Evolutionary conservation across 2,113 vertebrate species (phyloP), one percentile per base, ranked within the genome.

Genomic region (Halichoerus grypus): DNA sequence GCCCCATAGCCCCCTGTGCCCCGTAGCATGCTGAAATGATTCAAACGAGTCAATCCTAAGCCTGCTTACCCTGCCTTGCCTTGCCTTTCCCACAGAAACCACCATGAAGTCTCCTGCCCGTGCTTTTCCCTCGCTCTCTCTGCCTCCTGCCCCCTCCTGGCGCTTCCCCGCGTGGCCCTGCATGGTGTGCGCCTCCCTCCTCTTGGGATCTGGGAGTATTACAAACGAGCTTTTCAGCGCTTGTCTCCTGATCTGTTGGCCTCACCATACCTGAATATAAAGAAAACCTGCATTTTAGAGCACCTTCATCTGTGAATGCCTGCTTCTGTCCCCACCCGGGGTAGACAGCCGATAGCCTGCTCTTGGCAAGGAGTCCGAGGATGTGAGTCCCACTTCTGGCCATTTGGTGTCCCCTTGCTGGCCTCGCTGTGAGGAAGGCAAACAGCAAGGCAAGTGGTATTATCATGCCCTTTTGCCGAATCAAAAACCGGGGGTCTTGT

Each of bases 391-490:
- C 14, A 16, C 12, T 14, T 53, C 28, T 67, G 18, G 36, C 63
- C 49, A 19, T 15, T 16, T 10, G 3, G 24, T 19, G 55, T 26
- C 36, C n/a, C 16, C 69, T 36, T 26, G 10, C 24, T 19, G 16
- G 65, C 67, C 39, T 92, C n/a, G 15, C 59, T 28, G 36, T 16
- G 67, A 26, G 77, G 39, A 71, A 49, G 59, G 18, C 19, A n/a
- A 55, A 11, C 67, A 18, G 15, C 2, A 7, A 18, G 65, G 19
- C 53, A 2, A 12, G 15, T 5, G 61, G 28, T 9, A 4, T 1
- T 3, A 9, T 2, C 16, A 24, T 1, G 53, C 15, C 14, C 67
- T 33, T 59, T 11, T 6, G 21, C 28, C 3, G 0, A 0, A 0
- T 19, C 28, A 65, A 89, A 19, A n/a, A 14, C 4, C 1, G 21